A percentile compares a stretch with the other conserved stretches of the same genome.
Conservation (phyloP, 2,797 vertebrate species). For the Pseudocheirus occidentalis region DNA sequence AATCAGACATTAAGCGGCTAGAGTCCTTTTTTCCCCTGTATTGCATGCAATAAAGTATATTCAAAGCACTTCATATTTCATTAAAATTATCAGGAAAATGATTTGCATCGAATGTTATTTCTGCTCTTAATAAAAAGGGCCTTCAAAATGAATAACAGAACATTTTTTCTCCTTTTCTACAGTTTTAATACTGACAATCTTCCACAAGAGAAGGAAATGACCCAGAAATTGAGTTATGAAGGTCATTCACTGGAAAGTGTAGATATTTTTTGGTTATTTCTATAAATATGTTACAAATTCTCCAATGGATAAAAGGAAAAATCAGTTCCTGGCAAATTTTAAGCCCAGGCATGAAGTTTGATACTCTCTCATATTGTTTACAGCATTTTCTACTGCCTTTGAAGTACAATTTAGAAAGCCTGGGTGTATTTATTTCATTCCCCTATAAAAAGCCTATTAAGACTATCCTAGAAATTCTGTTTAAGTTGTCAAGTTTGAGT, state of each 20-base stretch:
- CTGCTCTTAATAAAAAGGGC: slow-evolving; percentile 83
- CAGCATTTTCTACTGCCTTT: slow-evolving; percentile 63
- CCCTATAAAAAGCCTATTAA: slow-evolving; percentile 55
- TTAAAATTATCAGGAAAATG: slow-evolving; percentile 82
- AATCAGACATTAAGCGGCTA: slow-evolving; percentile 74
- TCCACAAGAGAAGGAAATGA: slow-evolving; percentile 78
- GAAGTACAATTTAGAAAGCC: slow-evolving; percentile 67
- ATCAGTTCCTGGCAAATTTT: slow-evolving; percentile 65
- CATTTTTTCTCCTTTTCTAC: slow-evolving; percentile 75
- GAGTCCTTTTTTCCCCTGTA: slow-evolving; percentile 73
- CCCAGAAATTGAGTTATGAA: slow-evolving; percentile 80
- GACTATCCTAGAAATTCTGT: slow-evolving; percentile 62
- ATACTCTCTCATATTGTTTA: slow-evolving; percentile 65
- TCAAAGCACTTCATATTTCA: slow-evolving; percentile 83
- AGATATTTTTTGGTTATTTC: slow-evolving; percentile 68
- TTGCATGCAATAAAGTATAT: slow-evolving; percentile 80
- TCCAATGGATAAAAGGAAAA: slow-evolving; percentile 55
- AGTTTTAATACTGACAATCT: slow-evolving; percentile 77
- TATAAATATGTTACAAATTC: slow-evolving; percentile 66
- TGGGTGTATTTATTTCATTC: not conserved
- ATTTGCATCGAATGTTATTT: slow-evolving; percentile 84
- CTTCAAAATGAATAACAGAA: slow-evolving; percentile 79
- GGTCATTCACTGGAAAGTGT: slow-evolving; percentile 73
- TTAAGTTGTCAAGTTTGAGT: slow-evolving; percentile 72
- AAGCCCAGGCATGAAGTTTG: slow-evolving; percentile 63